Conservation (phyloP, 2,888 invertebrate genomes). For the Lucinisca nassula region DNA sequence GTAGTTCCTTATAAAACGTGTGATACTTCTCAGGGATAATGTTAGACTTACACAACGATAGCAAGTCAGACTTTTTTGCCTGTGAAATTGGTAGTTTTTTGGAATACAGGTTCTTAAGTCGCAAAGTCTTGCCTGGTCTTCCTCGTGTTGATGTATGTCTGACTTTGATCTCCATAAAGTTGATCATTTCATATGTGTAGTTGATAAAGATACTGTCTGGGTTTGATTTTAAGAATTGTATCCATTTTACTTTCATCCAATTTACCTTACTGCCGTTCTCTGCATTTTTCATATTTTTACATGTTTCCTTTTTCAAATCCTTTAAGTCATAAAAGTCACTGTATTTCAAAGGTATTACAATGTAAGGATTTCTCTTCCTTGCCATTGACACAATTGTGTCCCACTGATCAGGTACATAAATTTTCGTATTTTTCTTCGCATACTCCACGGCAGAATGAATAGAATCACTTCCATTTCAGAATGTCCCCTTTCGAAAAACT, state of each 20-base stretch:
- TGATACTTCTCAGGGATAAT: neutral
- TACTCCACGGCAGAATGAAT: slow-evolving; percentile 52
- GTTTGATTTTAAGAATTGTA: slow-evolving; percentile 23
- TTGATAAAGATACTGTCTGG: neutral
- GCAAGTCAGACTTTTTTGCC: neutral
- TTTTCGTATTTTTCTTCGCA: slow-evolving; percentile 39
- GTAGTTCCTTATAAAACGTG: neutral
- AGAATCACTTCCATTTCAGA: slow-evolving; percentile 59
- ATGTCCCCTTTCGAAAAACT: neutral
- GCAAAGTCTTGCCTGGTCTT: neutral
- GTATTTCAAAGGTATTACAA: slow-evolving; percentile 53
- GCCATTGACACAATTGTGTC: slow-evolving; percentile 42
- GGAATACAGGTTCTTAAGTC: neutral
- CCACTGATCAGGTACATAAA: slow-evolving; percentile 53
- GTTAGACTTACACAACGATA: neutral
- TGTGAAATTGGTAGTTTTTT: neutral
- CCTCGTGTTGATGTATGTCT: neutral
- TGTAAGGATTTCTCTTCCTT: slow-evolving; percentile 48
- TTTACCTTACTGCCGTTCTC: neutral
- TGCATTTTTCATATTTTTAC: slow-evolving; percentile 24
- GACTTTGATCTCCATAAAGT: neutral
- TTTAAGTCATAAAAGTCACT: neutral
- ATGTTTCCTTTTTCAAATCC: neutral
- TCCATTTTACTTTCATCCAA: slow-evolving; percentile 14
- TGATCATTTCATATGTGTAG: neutral